Conservation (phyloP, 1,140 invertebrate species). For the Asobara japonica region DNA sequence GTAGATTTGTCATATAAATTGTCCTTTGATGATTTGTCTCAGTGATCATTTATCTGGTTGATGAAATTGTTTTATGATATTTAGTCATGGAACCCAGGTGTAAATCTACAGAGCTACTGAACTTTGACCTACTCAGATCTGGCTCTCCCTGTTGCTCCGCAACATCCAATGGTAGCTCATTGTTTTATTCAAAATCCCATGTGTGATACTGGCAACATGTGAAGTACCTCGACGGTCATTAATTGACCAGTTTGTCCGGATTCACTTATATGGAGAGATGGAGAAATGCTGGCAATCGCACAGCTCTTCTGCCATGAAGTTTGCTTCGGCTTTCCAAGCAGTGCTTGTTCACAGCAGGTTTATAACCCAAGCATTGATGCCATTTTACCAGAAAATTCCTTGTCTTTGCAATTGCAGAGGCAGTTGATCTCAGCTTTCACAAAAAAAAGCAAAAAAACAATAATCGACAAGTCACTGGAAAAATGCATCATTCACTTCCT, state of each 20-base stretch:
- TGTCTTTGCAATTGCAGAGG: neutral
- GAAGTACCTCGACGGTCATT: conserved; percentile 4
- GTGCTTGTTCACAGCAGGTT: neutral
- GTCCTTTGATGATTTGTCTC: too few relatives aligned
- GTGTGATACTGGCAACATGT: neutral
- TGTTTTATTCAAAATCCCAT: conserved; percentile 15
- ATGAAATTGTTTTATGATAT: too few relatives aligned
- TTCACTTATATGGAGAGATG: conserved; percentile 15
- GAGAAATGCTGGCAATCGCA: neutral
- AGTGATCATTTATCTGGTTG: too few relatives aligned
- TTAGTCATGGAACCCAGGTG: too few relatives aligned
- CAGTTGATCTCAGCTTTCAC: neutral
- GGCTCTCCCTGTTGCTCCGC: neutral
- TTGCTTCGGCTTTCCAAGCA: neutral
- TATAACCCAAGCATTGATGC: neutral
- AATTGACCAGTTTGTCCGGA: conserved; percentile 17
- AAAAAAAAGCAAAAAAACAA: too few relatives aligned
- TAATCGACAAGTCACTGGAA: neutral
- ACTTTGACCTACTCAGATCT: neutral
- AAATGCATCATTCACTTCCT: neutral
- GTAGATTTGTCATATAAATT: too few relatives aligned
- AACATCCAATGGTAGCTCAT: neutral
- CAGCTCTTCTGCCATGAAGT: neutral
- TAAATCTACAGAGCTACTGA: too few relatives aligned
- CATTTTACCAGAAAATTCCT: neutral